phyloP scores from a whole-genome alignment of 2,888 invertebrate species.

The Andricus curvator region DNA sequence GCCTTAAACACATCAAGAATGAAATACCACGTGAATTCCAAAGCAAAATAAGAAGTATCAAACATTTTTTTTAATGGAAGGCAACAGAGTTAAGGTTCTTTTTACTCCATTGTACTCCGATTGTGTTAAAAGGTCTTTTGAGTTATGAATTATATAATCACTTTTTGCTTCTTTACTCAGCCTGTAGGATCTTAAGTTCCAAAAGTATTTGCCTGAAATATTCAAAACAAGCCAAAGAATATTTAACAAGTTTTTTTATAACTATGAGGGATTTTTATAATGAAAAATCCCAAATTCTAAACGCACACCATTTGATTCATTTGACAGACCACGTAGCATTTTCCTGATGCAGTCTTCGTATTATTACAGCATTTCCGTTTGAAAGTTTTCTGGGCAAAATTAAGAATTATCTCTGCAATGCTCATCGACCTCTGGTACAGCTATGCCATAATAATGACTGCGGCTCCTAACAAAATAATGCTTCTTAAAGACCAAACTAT shows the following conservation, averaged over 20 bases:
- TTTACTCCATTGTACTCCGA: slow-evolving; percentile 55
- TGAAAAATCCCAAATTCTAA: too few relatives aligned
- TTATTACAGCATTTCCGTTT: slow-evolving; percentile 37
- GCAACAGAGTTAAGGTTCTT: slow-evolving; percentile 52
- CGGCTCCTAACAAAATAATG: slow-evolving; percentile 34
- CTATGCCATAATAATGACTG: slow-evolving; percentile 41
- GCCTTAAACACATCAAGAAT: slow-evolving; percentile 15
- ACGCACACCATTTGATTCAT: not conserved
- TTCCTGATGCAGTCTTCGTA: slow-evolving; percentile 25
- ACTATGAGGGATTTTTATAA: too few relatives aligned
- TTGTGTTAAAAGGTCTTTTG: slow-evolving; percentile 52
- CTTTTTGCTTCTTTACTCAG: too few relatives aligned
- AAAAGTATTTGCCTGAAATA: slow-evolving; percentile 28
- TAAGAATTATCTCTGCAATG: slow-evolving; percentile 39
- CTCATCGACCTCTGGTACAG: slow-evolving; percentile 47
- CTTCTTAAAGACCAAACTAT: not conserved
- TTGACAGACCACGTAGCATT: slow-evolving; percentile 45
- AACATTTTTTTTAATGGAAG: slow-evolving; percentile 46
- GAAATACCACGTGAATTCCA: slow-evolving; percentile 51
- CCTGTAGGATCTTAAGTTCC: slow-evolving; percentile 6
- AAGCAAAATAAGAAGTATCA: slow-evolving; percentile 45
- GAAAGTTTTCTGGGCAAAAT: slow-evolving; percentile 43
- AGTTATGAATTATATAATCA: not conserved
- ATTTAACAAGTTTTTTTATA: slow-evolving; percentile 42
- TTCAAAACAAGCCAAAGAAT: slow-evolving; percentile 50